Evolutionary conservation across 2,113 vertebrate species (phyloP), one percentile per base, ranked within the genome.

Genomic region (Ariopsis seemanni): DNA sequence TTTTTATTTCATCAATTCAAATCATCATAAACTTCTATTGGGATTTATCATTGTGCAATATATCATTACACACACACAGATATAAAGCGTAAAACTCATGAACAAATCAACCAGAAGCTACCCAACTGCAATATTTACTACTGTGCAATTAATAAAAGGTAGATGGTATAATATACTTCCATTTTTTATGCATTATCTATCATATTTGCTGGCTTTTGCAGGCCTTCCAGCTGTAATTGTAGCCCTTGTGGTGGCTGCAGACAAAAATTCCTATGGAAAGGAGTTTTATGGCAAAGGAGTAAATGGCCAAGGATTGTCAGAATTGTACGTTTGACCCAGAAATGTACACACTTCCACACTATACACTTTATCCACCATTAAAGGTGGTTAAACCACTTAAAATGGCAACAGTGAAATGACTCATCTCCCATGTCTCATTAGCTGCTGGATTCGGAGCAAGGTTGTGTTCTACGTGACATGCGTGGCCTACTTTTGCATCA

Each of bases 191-290:
- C 2, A 11, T 1, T 74, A 50, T 27, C 25, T 5, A 17, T 58
- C 22, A 53, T 78, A 34, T 25, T 7, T 77, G 10, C 18, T 42
- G 42, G 6, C 67, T 34, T 90, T 58, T 83, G n/a, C 93, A 99
- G 98, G 98, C 74, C 90, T 99, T 15, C 98, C 98, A 60, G 96
- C 96, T 4, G 82, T 97, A 63, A 91, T 99, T 63, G 95, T 99
- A 78, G 91, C 94, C 2, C 90, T 96, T 48, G 92, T 99, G 63
- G 94, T 98, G 0, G 95, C 94, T 0, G 96, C 95, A 87, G 89
- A 97, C 91, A 93, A 93, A 91, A 84, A 94, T 87, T 91, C 94
- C 3, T 99, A 99, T 83, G 96, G 96, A 18, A 95, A 94, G 55
- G 72, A 91, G 18, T 85, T 93, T 69, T 97, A 97, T 0, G 93